These are phyloP conservation scores for Melanotaenia duboulayi DNA, from an alignment of 2,113 vertebrate genomes.

Conservation along the genomic window DNA sequence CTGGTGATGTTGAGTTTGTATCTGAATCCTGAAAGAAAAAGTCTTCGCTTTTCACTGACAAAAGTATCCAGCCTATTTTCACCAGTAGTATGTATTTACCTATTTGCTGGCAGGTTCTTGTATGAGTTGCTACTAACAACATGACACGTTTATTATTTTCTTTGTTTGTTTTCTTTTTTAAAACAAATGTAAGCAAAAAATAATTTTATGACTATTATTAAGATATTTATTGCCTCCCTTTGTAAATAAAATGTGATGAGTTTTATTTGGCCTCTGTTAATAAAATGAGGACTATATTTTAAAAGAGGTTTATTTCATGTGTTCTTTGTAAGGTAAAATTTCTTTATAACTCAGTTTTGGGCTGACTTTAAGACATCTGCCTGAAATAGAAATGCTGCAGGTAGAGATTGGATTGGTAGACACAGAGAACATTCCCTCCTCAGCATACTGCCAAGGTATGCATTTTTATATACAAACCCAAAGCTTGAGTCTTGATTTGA, in stretches of 20 bases:
- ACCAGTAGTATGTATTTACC: conserved; percentile 73
- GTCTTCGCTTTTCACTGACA: conserved; percentile 36
- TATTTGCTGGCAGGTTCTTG: conserved; percentile 71
- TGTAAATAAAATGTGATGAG: conserved; percentile 88
- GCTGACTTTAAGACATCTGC: not conserved
- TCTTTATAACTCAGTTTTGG: not conserved
- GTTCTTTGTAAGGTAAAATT: conserved; percentile 46
- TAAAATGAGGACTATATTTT: conserved; percentile 88
- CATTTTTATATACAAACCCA: conserved; percentile 78
- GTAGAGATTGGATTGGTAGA: conserved; percentile 50
- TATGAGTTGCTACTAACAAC: conserved; percentile 85
- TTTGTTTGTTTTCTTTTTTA: not conserved
- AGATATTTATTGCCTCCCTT: conserved; percentile 89
- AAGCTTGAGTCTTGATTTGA: conserved; percentile 63
- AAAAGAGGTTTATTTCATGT: conserved; percentile 63
- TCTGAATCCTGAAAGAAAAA: conserved; percentile 45
- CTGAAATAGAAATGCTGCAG: conserved; percentile 56
- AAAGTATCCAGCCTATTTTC: conserved; percentile 47
- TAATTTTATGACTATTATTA: conserved; percentile 89
- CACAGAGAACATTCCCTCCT: conserved; percentile 74
- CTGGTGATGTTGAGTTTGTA: not conserved
- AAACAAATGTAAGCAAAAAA: conserved; percentile 85
- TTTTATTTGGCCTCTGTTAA: conserved; percentile 88
- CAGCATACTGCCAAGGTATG: conserved; percentile 76
- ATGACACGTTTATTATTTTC: conserved; percentile 80